A percentile compares a stretch with the other conserved stretches of the same genome.
Evolutionary conservation across 2,113 vertebrate genomes (phyloP).

Genomic region (Suncus etruscus): DNA sequence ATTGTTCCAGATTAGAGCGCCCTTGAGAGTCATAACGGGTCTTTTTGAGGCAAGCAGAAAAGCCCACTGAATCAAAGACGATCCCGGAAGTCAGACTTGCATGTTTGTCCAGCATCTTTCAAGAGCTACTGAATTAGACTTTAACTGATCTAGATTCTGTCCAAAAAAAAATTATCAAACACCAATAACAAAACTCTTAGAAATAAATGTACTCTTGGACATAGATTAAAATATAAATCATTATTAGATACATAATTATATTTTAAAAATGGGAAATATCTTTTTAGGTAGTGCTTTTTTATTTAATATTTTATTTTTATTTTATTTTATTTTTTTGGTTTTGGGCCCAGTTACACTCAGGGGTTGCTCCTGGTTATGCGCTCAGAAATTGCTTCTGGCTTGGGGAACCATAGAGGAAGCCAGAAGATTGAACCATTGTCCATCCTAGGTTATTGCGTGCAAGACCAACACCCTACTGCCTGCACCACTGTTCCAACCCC

Average conservation of each 20-base stretch:
- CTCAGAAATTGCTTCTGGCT: too few relatives aligned
- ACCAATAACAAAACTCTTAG: background rate
- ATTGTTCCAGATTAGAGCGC: slow-evolving; percentile 66
- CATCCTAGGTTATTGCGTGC: too few relatives aligned
- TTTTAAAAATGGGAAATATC: background rate
- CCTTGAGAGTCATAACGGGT: slow-evolving; percentile 40
- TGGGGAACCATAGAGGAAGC: too few relatives aligned
- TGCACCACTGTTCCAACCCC: too few relatives aligned
- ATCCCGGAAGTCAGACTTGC: slow-evolving; percentile 20
- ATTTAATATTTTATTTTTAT: background rate
- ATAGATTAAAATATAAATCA: background rate
- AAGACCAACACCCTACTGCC: too few relatives aligned
- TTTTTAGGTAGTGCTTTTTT: background rate
- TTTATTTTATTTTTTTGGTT: too few relatives aligned
- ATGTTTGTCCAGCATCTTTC: background rate
- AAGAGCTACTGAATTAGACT: background rate
- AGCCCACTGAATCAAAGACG: slow-evolving; percentile 17
- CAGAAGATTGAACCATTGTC: too few relatives aligned
- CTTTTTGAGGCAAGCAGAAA: slow-evolving; percentile 56
- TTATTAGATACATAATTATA: background rate
- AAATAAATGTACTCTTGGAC: background rate
- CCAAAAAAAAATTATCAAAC: background rate
- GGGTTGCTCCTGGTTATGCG: too few relatives aligned
- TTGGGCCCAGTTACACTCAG: too few relatives aligned
- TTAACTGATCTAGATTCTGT: background rate